Percentiles rank a stretch among this genome's conserved stretches.
Evolutionary conservation across 2,888 invertebrate species (phyloP).

Genomic region (Dinocampus coccinellae): DNA sequence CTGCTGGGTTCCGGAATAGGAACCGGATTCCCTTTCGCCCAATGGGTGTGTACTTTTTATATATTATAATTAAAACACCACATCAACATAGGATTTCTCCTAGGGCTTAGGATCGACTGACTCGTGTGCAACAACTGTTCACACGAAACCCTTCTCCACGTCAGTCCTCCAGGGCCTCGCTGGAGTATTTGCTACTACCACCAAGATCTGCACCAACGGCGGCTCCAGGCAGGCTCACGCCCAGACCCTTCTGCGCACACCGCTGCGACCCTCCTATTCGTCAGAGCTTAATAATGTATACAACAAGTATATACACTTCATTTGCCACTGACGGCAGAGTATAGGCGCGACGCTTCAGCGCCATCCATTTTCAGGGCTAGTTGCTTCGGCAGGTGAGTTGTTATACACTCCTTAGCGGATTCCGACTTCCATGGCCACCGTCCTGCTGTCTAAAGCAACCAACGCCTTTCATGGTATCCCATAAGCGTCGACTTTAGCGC

Average conservation of each 20-base stretch:
- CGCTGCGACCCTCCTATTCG: constrained; percentile 75
- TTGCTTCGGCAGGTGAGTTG: too few relatives aligned
- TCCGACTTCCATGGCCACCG: too few relatives aligned
- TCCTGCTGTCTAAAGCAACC: too few relatives aligned
- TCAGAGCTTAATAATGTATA: constrained; percentile 72
- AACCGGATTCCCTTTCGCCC: constrained; percentile 74
- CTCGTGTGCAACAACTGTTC: constrained; percentile 74
- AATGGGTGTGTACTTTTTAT: constrained; percentile 65
- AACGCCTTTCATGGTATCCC: too few relatives aligned
- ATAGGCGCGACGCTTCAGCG: too few relatives aligned
- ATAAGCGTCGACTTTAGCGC: too few relatives aligned
- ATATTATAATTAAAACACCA: constrained; percentile 56
- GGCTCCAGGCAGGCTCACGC: constrained; percentile 32
- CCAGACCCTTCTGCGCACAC: constrained; percentile 61
- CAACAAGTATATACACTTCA: constrained; percentile 70
- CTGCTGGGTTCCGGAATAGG: constrained; percentile 72
- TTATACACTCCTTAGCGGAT: too few relatives aligned
- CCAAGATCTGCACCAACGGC: constrained; percentile 68
- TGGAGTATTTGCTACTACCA: constrained; percentile 75
- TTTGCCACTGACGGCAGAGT: neutral
- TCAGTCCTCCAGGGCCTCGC: constrained; percentile 76
- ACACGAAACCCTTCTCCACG: constrained; percentile 76
- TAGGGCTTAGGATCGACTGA: constrained; percentile 74
- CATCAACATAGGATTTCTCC: constrained; percentile 71
- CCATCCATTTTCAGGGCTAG: too few relatives aligned